Base-by-base conservation (phyloP, 2,888 invertebrate genomes). In the Crossocerus cetratus region DNA sequence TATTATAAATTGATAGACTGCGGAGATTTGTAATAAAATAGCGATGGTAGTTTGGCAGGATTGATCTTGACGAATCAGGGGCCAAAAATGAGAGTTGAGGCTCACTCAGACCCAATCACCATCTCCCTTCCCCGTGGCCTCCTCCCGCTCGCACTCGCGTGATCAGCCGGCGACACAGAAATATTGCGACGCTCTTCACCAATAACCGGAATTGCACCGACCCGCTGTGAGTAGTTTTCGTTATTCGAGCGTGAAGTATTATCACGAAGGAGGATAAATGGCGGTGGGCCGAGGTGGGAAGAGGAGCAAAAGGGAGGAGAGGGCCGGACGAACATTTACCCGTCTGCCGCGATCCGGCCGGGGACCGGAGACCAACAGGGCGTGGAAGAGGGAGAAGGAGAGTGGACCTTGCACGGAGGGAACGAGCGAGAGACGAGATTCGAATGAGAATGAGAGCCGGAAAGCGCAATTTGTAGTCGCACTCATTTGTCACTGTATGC, bases 401-500 rank as follows among this genome's bases (percentile, higher is more conserved):
- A 21, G 32, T 8, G 32, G 11, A 32, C 32, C 32, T 4, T 32
- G 11, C 32, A 32, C 11, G 32, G 32, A 32, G 45, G 62, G 67
- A 65, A 63, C 21, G 69, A 66, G 60, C 61, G 68, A 76, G 70
- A 80, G 81, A 85, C 83, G 84, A 86, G 82, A 82, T 81, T 81
- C 79, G 85, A 86, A 85, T 87, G 83, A 83, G 86, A 87, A 84
- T 83, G 86, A 86, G 85, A 86, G 84, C 82, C 83, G 80, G 86
- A 83, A 85, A 85, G 86, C 77, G 86, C 86, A 88, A 88, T 88
- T 87, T 87, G 86, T 86, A 85, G 84, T 84, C 83, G 86, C 83
- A 86, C 87, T 88, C 88, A 87, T 88, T 87, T 88, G 87, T 88
- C 87, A 88, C 86, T 84, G 83, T 82, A 77, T 32, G 80, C 80